Conservation (phyloP, 2,888 invertebrate species). For the Nymphalis c-album region DNA sequence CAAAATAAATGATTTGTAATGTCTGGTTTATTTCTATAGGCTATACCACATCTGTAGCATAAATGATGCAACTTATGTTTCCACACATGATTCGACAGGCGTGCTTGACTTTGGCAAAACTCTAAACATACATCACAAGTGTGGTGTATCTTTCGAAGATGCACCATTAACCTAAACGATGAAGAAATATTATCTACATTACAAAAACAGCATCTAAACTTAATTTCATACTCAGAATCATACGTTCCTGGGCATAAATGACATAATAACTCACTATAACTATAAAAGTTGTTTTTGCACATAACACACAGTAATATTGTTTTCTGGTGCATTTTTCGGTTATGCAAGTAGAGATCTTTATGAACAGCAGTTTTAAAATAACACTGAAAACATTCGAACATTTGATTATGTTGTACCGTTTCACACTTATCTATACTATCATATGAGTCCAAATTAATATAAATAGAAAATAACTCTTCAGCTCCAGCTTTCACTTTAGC, state of each 20-base stretch:
- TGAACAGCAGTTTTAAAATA: conserved; percentile 88
- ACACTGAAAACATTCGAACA: conserved; percentile 94
- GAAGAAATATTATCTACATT: conserved; percentile 89
- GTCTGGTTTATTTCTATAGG: conserved; percentile 93
- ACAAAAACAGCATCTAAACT: conserved; percentile 92
- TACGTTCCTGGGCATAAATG: conserved; percentile 92
- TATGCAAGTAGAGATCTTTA: conserved; percentile 92
- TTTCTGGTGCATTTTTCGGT: conserved; percentile 92
- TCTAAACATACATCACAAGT: conserved; percentile 94
- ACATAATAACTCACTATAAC: conserved; percentile 92
- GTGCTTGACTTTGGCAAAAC: conserved; percentile 88
- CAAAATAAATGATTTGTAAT: conserved; percentile 94
- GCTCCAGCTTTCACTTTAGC: conserved; percentile 83
- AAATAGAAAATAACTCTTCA: conserved; percentile 82
- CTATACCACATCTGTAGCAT: conserved; percentile 93
- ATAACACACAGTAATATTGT: conserved; percentile 90
- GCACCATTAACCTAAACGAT: conserved; percentile 93
- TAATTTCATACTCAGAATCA: conserved; percentile 83
- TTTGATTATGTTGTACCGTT: conserved; percentile 82
- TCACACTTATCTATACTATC: conserved; percentile 83
- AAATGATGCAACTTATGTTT: conserved; percentile 93
- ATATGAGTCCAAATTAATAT: conserved; percentile 87
- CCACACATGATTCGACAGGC: conserved; percentile 93
- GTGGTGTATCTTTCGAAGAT: conserved; percentile 90
- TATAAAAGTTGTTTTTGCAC: conserved; percentile 93